phyloP scores from a whole-genome alignment of 2,797 vertebrate genomes.

The Neoniphon sammara region DNA sequence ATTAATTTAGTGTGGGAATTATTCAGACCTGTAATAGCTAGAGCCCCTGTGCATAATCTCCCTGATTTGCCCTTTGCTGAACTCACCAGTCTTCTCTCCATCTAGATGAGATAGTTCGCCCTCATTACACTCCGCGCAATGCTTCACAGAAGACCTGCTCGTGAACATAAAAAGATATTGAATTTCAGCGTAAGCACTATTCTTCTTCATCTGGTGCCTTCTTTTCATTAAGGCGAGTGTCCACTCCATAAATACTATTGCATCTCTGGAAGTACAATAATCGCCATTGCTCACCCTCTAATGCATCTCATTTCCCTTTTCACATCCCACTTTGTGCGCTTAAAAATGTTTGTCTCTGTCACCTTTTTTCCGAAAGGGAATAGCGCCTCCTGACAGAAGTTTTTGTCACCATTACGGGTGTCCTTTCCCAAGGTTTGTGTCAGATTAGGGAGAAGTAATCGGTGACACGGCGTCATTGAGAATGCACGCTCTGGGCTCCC shows the following conservation, averaged over 20 bases:
- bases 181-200: slow-evolving; percentile 42
- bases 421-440: slow-evolving; percentile 65
- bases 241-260: slow-evolving; percentile 33
- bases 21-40: slow-evolving; percentile 46
- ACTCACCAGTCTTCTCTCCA: slow-evolving; percentile 34
- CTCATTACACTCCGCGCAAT: slow-evolving; percentile 34
- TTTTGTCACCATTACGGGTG: slow-evolving; percentile 54
- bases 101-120: slow-evolving; percentile 44
- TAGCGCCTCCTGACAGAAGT: slow-evolving; percentile 42
- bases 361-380: slow-evolving; percentile 24
- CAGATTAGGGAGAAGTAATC: slow-evolving; percentile 61
- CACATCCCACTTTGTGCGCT: slow-evolving; percentile 17
- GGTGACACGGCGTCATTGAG: slow-evolving; percentile 51
- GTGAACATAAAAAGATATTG: slow-evolving; percentile 52
- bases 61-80: slow-evolving; percentile 57
- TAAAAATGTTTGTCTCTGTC: slow-evolving; percentile 40
- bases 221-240: slow-evolving; percentile 52
- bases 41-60: slow-evolving; percentile 31
- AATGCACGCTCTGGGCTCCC: slow-evolving; percentile 38
- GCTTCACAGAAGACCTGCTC: slow-evolving; percentile 12
- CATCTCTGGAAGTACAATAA: slow-evolving; percentile 29
- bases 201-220: slow-evolving; percentile 34
- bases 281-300: slow-evolving; percentile 39
- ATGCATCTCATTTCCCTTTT: slow-evolving; percentile 55
- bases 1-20: slow-evolving; percentile 18